These are phyloP conservation scores for Sparidentex hasta DNA, from an alignment of 2,797 vertebrate species.

Conservation along the genomic window DNA sequence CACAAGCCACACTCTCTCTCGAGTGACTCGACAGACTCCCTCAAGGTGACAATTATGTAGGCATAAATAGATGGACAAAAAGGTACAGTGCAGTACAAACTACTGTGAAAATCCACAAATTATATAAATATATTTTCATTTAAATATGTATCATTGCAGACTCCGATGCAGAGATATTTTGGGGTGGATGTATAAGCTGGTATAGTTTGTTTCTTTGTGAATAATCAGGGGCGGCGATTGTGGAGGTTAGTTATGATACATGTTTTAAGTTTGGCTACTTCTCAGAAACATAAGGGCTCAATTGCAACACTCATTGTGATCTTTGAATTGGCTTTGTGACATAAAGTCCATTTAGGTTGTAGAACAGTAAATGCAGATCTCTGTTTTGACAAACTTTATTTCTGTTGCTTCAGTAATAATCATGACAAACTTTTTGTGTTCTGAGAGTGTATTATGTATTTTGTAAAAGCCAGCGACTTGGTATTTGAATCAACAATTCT, in stretches of 20 bases:
- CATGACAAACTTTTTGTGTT: slow-evolving; percentile 83
- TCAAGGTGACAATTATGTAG: slow-evolving; percentile 83
- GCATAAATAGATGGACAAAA: slow-evolving; percentile 84
- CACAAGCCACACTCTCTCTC: slow-evolving; percentile 79
- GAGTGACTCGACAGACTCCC: slow-evolving; percentile 82
- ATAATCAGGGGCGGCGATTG: slow-evolving; percentile 76
- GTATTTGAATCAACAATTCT: slow-evolving; percentile 81
- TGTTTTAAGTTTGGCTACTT: slow-evolving; percentile 86
- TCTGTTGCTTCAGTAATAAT: slow-evolving; percentile 84
- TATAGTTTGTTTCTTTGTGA: slow-evolving; percentile 85
- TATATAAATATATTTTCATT: slow-evolving; percentile 90
- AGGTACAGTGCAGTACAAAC: slow-evolving; percentile 86
- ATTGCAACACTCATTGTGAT: slow-evolving; percentile 87
- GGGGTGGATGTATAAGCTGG: slow-evolving; percentile 83
- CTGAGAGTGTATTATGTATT: slow-evolving; percentile 85
- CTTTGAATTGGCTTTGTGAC: slow-evolving; percentile 86
- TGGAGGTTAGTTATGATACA: slow-evolving; percentile 78
- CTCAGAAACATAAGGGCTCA: slow-evolving; percentile 88
- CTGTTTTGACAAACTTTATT: slow-evolving; percentile 84
- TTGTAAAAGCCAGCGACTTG: slow-evolving; percentile 83
- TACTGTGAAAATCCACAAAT: slow-evolving; percentile 88
- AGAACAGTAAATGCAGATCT: slow-evolving; percentile 80
- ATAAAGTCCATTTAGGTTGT: slow-evolving; percentile 83
- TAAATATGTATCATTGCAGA: slow-evolving; percentile 87
- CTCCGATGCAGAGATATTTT: slow-evolving; percentile 86